A percentile compares a stretch with the other conserved stretches of the same genome.
Conservation (phyloP, 2,888 invertebrate species). For the Rhaphigaster nebulosa region DNA sequence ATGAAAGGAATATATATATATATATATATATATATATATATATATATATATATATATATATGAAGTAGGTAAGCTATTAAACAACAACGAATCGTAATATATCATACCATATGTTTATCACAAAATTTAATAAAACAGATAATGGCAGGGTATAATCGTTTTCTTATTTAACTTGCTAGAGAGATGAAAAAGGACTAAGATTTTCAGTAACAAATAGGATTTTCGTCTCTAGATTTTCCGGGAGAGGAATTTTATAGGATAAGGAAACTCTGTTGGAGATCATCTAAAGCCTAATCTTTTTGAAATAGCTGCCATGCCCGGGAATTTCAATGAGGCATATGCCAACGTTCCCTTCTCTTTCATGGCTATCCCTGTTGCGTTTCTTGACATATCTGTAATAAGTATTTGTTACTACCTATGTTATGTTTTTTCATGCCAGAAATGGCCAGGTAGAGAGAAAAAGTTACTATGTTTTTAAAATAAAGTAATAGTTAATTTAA, state of each 20-base stretch:
- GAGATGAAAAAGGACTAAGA: background rate
- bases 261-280: background rate
- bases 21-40: too few relatives aligned
- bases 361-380: background rate
- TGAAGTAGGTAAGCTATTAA: too few relatives aligned
- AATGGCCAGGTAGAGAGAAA: too few relatives aligned
- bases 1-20: too few relatives aligned
- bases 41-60: too few relatives aligned
- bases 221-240: background rate
- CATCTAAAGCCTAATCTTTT: conserved; percentile 26
- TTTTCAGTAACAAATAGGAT: conserved; percentile 21
- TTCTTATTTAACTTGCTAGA: background rate
- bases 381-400: too few relatives aligned
- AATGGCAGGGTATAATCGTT: background rate
- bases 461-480: too few relatives aligned
- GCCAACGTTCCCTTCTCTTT: background rate
- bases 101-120: too few relatives aligned
- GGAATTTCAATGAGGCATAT: conserved; percentile 11
- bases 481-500: too few relatives aligned
- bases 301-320: background rate
- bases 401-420: too few relatives aligned
- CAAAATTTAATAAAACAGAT: background rate
- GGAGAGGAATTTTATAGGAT: background rate
- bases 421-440: too few relatives aligned
- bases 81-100: too few relatives aligned